Evolutionary conservation across 2,888 invertebrate genomes (phyloP).

Genomic region (Tetranychus piercei): DNA sequence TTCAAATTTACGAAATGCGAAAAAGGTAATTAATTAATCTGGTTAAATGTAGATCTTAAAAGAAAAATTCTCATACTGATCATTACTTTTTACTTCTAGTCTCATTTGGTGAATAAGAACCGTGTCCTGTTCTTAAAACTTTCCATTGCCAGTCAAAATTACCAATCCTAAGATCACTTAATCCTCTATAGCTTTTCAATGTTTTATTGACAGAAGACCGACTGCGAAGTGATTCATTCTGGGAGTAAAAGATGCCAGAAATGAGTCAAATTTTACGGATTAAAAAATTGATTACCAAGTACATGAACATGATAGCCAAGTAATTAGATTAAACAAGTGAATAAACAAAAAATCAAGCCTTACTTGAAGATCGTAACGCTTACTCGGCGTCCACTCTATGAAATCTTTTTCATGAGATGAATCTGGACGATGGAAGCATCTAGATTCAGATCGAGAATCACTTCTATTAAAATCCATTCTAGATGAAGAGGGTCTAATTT

Average conservation of each 20-base stretch:
- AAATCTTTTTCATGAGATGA: background rate
- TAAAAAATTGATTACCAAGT: too few relatives aligned
- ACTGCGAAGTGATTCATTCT: background rate
- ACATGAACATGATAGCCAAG: too few relatives aligned
- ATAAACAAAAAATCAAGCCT: background rate
- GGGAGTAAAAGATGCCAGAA: background rate
- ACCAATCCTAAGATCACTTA: slow-evolving; percentile 4
- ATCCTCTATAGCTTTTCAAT: background rate
- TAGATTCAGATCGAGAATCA: background rate
- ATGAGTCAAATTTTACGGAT: too few relatives aligned
- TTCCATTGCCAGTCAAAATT: slow-evolving; percentile 9
- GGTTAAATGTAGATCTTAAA: background rate
- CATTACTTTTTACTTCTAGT: background rate
- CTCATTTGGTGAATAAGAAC: slow-evolving; percentile 1
- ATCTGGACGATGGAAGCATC: background rate
- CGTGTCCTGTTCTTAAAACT: background rate
- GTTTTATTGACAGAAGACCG: background rate
- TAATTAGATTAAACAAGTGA: background rate
- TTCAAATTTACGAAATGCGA: background rate
- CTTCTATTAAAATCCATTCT: background rate
- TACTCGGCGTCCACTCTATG: slow-evolving; percentile 2
- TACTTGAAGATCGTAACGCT: background rate
- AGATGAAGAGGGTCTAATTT: background rate
- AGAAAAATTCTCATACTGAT: background rate
- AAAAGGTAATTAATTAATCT: too few relatives aligned